Evolutionary conservation across 2,888 invertebrate genomes (phyloP).

Genomic region (Octodonta nipae): DNA sequence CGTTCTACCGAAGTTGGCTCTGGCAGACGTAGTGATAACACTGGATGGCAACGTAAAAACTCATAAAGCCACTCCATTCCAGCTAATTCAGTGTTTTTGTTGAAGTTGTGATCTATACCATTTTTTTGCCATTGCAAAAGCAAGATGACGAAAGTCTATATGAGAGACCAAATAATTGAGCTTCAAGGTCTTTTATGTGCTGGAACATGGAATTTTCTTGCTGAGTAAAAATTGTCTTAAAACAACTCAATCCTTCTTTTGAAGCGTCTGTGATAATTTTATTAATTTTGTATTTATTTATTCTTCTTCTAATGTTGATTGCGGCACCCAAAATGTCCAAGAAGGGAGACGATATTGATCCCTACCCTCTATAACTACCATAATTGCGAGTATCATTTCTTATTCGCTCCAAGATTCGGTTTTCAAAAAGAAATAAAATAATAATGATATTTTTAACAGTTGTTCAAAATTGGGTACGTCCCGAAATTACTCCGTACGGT

Average conservation of each 20-base stretch:
- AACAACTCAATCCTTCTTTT: neutral
- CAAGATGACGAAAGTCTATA: neutral
- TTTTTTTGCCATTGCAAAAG: neutral
- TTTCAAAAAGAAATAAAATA: no score
- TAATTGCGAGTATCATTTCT: neutral
- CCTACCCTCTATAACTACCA: no score
- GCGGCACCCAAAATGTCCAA: neutral
- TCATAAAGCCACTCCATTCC: neutral
- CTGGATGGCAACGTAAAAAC: neutral
- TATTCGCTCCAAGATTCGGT: neutral
- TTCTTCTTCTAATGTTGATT: neutral
- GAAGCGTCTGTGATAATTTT: no score
- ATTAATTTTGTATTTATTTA: no score
- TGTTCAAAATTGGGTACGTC: no score
- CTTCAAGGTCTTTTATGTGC: neutral
- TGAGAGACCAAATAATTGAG: neutral
- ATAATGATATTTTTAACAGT: no score
- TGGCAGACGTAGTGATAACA: neutral
- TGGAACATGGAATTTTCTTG: neutral
- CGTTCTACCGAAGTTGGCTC: neutral
- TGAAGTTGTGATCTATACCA: neutral
- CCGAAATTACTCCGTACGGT: no score
- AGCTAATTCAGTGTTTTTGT: neutral
- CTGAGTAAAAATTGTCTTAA: neutral
- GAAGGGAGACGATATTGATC: no score